Percentiles rank a stretch among this genome's conserved stretches.
These are phyloP conservation scores for Cremastinae sp. DNA, from an alignment of 2,888 invertebrate genomes.

Conservation along the genomic window DNA sequence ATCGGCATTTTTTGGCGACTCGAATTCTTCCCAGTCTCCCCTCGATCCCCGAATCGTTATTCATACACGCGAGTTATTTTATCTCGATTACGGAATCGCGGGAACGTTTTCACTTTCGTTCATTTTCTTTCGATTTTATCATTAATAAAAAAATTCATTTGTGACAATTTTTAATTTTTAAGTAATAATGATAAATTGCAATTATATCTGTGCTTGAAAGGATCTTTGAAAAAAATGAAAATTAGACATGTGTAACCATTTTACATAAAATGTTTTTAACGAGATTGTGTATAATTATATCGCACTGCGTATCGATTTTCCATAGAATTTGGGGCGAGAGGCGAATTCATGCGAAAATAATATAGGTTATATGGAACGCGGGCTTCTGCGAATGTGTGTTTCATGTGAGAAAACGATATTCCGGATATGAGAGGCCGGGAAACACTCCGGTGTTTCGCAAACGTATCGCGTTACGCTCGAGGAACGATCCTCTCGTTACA, in stretches of 20 bases:
- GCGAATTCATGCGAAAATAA: constrained; percentile 30
- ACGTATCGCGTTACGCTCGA: constrained; percentile 72
- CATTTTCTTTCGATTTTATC: not conserved
- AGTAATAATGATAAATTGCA: too few species aligned
- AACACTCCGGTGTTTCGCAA: constrained; percentile 67
- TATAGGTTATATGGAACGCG: not conserved
- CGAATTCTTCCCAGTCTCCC: constrained; percentile 56
- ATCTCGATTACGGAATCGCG: not conserved
- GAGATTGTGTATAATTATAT: constrained; percentile 47
- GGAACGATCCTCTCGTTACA: constrained; percentile 49
- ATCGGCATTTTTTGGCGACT: constrained; percentile 68
- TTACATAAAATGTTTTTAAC: not conserved
- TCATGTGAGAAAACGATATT: constrained; percentile 52
- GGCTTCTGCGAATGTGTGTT: not conserved
- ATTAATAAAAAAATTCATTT: too few species aligned
- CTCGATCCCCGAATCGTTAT: constrained; percentile 45
- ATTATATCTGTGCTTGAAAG: too few species aligned
- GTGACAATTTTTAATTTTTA: too few species aligned
- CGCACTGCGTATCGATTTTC: constrained; percentile 46
- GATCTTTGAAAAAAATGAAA: too few species aligned
- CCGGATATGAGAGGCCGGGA: constrained; percentile 54
- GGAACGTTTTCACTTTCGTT: too few species aligned
- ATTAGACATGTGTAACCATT: too few species aligned
- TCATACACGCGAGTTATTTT: constrained; percentile 18
- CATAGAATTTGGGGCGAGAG: constrained; percentile 44